Conservation (phyloP, 92 coral and sea anemone genomes). For the Micromussa lordhowensis region DNA sequence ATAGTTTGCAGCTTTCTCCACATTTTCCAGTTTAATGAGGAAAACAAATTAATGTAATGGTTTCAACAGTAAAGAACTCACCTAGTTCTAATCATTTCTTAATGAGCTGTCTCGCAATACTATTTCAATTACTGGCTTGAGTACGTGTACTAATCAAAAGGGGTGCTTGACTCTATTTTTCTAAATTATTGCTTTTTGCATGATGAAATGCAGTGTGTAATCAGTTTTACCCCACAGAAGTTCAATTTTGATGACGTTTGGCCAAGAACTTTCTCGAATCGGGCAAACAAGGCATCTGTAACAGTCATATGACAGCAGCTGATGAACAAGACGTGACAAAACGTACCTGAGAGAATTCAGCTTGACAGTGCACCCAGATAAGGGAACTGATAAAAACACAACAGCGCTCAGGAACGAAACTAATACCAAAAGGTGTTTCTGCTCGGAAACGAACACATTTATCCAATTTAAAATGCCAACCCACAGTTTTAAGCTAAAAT, state of each 20-base stretch:
- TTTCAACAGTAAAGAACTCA: neutral
- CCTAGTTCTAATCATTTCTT: neutral
- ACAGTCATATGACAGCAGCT: neutral
- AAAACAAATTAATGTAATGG: slow-evolving; percentile 10
- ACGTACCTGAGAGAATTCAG: neutral
- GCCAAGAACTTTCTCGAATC: slow-evolving; percentile 8
- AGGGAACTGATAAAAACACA: neutral
- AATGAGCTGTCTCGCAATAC: neutral
- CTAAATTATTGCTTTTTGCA: neutral
- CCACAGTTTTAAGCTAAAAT: neutral
- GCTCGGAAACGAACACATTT: neutral
- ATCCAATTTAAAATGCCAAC: neutral
- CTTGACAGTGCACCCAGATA: neutral
- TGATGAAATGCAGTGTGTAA: neutral
- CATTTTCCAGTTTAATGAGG: neutral
- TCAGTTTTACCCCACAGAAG: neutral
- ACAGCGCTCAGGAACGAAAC: neutral
- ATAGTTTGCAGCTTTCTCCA: neutral
- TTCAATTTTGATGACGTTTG: neutral
- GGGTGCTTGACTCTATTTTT: neutral
- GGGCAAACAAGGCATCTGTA: neutral
- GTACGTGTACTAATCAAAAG: neutral
- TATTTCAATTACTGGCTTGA: neutral
- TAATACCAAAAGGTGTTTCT: neutral
- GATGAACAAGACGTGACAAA: neutral